Percentiles rank a stretch among this genome's conserved stretches.
Conservation (phyloP, 2,113 vertebrate species). For the Jacana jacana region DNA sequence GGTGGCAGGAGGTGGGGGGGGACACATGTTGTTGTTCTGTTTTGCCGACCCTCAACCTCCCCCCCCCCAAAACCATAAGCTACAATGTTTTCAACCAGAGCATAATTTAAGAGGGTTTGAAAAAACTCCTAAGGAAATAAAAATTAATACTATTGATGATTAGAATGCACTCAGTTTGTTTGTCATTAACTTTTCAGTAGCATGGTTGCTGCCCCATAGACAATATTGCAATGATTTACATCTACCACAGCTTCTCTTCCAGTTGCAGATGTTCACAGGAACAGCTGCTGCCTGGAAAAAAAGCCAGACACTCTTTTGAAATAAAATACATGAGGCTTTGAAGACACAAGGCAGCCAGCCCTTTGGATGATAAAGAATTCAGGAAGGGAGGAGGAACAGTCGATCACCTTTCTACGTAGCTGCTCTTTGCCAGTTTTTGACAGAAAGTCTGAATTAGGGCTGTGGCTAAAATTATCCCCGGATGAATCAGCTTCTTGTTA, state of each 20-base stretch:
- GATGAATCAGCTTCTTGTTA: neutral
- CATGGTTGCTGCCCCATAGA: neutral
- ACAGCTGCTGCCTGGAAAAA: slow-evolving; percentile 4
- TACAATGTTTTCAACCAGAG: neutral
- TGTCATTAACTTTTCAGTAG: neutral
- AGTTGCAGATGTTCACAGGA: slow-evolving; percentile 39
- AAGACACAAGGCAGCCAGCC: neutral
- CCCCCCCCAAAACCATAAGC: neutral
- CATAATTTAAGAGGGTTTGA: neutral
- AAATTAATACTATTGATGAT: neutral
- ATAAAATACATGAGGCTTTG: neutral
- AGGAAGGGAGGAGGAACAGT: neutral
- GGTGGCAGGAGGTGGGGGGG: accelerated
- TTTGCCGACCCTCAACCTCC: no score
- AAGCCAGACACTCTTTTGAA: neutral
- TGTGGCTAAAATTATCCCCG: neutral
- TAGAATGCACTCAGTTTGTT: neutral
- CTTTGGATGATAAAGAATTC: neutral
- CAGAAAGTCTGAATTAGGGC: neutral
- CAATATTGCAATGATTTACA: neutral
- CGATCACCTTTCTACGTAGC: neutral
- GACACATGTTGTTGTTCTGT: neutral
- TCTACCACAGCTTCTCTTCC: neutral
- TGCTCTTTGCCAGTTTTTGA: neutral
- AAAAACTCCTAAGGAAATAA: neutral